These are phyloP conservation scores for Hydrochoerus hydrochaeris DNA, from an alignment of 2,113 vertebrate genomes.

Conservation along the genomic window DNA sequence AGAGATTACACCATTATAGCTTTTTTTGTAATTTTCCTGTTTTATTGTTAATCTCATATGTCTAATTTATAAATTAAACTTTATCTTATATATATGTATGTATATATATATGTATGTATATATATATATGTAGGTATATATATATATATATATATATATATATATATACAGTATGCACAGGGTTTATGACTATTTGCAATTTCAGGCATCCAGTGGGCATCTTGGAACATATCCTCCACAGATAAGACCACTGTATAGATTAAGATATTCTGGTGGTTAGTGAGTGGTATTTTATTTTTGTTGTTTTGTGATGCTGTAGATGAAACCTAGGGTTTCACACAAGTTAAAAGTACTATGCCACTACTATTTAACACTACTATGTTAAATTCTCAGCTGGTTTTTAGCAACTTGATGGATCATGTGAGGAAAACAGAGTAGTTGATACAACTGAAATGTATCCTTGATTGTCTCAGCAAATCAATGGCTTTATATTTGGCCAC, in stretches of 20 bases:
- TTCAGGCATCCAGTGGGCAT: background rate
- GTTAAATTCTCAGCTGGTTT: background rate
- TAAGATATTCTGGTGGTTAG: slow-evolving; percentile 10
- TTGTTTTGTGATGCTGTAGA: background rate
- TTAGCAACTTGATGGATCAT: slow-evolving; percentile 6
- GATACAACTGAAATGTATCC: background rate
- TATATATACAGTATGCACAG: background rate
- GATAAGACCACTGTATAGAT: background rate
- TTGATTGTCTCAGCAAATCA: slow-evolving; percentile 44
- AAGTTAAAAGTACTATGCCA: background rate
- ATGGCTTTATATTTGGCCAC: slow-evolving; percentile 13
- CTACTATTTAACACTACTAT: background rate
- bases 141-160: background rate
- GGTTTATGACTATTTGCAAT: background rate
- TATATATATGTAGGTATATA: background rate
- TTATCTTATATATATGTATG: background rate
- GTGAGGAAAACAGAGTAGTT: background rate
- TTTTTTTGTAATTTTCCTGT: background rate
- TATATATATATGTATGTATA: background rate
- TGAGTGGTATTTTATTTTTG: background rate
- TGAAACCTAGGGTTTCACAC: background rate
- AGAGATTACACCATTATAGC: background rate
- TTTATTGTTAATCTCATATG: slow-evolving; percentile 15
- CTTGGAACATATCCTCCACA: background rate
- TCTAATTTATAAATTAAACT: background rate